Evolutionary conservation across 2,797 vertebrate genomes (phyloP), one percentile per base, ranked within the genome.

Genomic region (Pachyuromys duprasi): DNA sequence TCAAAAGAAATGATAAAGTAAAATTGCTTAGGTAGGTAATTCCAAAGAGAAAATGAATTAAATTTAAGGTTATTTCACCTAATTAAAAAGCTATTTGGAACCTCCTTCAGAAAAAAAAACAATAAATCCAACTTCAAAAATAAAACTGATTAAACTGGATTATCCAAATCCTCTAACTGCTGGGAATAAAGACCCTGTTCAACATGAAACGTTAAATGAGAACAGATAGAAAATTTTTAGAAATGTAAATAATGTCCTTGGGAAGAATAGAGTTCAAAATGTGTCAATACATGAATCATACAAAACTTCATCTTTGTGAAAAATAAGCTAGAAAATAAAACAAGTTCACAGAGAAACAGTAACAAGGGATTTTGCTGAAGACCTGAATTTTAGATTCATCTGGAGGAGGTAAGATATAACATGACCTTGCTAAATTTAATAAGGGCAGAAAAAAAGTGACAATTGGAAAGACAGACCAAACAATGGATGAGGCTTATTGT

Each of bases 91-190:
- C 26, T 75, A 20, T 57, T 15, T 74, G 5, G 60, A 33, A 33
- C 45, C 20, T 93, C 8, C 80, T 75, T 84, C 62, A 87, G 36
- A 15, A 91, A 49, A 91, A 49, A 83, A 53, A 94, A 93, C 92
- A 20, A 74, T 70, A 92, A 94, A 57, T 17, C 28, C 76, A 80
- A 86, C 28, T 11, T n/a, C 76, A 83, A 79, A 75, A 53, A 15
- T 55, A 80, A 86, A 97, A 83, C 26, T n/a, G 86, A 62, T 80
- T 62, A 83, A 89, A 75, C 74, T 89, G 45, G 14, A 86, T 36
- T 91, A 93, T 88, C 36, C 86, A 91, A 97, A 91, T 90, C 26
- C 92, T 94, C 67, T 86, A 76, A 83, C 42, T 81, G n/a, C 24
- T 96, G 36, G 36, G 80, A 92, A 90, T 90, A 62, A 81, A 86